Evolutionary conservation across 1,140 invertebrate species (phyloP), one percentile per base, ranked within the genome.

Genomic region (Macrostomum lignano): DNA sequence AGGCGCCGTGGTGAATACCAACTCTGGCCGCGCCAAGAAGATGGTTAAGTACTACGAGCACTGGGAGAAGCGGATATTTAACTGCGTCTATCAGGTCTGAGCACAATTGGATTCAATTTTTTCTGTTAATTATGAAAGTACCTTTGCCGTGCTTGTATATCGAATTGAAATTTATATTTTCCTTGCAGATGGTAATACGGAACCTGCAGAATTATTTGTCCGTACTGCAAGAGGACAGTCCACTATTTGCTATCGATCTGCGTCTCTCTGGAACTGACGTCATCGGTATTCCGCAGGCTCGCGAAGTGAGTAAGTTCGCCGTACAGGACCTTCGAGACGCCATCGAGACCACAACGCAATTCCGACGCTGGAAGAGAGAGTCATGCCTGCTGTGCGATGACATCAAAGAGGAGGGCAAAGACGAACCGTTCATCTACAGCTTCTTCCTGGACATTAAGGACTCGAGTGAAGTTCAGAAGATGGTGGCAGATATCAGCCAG

Each of bases 341-440:
- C 48, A 50, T 59, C 15, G 55, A 60, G 35, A 51, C 9, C 17
- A 11, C 19, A 31, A 13, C 2, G 32, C 42, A 57, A 4, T 75
- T 81, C 49, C 63, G 70, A 0, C 66, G 76, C 6, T 82, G 76
- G 76, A 72, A 74, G 68, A 60, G 68, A 38, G 67, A 68, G n/a
- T 73, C 70, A 7, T 81, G 76, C 48, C 46, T 73, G 0, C 64
- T 68, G 20, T 72, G 68, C 38, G 58, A 65, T 21, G 65, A 67
- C 5, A 63, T 69, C 34, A 63, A 63, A 37, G 35, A 63, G 44
- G 44, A 55, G 25, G 44, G 65, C 25, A 51, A 58, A 21, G 57
- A 56, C 38, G 63, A 65, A 56, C 65, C 47, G 52, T 67, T 51
- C 61, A 55, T 48, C 45, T 68, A 46, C 65, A 71, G 55, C 1